Percentiles rank a stretch among this genome's conserved stretches.
Conservation (phyloP, 2,888 invertebrate species). For the Empis stercorea region DNA sequence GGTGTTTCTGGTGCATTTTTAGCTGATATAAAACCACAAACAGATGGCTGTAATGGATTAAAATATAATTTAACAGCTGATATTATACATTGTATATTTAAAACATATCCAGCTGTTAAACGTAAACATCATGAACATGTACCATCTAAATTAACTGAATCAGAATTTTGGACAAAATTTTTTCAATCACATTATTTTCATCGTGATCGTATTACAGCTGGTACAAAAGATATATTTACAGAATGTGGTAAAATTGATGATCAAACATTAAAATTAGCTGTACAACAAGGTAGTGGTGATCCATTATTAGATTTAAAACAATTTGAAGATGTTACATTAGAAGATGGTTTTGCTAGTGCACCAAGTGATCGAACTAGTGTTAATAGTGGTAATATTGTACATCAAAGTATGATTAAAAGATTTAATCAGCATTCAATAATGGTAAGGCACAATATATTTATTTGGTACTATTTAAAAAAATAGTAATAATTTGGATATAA, state of each 20-base stretch:
- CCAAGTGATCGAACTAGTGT: slow-evolving; percentile 29
- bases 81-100: slow-evolving; percentile 95
- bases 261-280: slow-evolving; percentile 60
- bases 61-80: slow-evolving; percentile 96
- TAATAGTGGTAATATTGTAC: slow-evolving; percentile 52
- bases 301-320: slow-evolving; percentile 72
- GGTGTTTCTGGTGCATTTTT: slow-evolving; percentile 63
- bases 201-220: slow-evolving; percentile 78
- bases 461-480: no score
- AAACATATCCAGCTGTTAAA: slow-evolving; percentile 96
- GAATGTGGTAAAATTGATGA: slow-evolving; percentile 97
- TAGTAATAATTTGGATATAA: no score
- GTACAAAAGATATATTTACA: slow-evolving; percentile 89
- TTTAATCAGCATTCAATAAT: slow-evolving; percentile 98
- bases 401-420: slow-evolving; percentile 85
- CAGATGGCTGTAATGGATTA: slow-evolving; percentile 91
- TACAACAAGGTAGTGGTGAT: slow-evolving; percentile 65
- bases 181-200: slow-evolving; percentile 99
- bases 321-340: slow-evolving; percentile 55
- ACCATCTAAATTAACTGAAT: slow-evolving; percentile 86
- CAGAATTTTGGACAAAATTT: slow-evolving; percentile 98
- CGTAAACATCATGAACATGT: slow-evolving; percentile 95
- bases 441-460: no score
- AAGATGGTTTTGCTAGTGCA: slow-evolving; percentile 50
- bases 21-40: slow-evolving; percentile 93